Evolutionary conservation across 2,888 invertebrate genomes (phyloP), one percentile per base, ranked within the genome.

Genomic region (Xanthia togata): DNA sequence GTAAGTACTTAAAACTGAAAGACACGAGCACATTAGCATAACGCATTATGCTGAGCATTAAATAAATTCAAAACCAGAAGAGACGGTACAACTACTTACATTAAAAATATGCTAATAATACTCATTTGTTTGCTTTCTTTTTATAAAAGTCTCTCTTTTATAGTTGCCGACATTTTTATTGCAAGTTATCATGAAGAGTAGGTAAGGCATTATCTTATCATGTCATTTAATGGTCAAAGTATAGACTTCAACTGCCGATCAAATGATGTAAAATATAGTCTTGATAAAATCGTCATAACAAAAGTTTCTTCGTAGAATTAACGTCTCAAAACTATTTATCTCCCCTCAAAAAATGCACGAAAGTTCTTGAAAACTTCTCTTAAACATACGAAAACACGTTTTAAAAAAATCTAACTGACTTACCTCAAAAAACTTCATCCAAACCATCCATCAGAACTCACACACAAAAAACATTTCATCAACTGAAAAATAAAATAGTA

Each of bases 381-480:
- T 0, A 35, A 65, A 62, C 12, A 55, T 47, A 12, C 20, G n/a
- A n/a, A 31, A 47, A 26, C 14, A 53, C 9, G 3, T n/a, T 17
- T 2, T 14, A 50, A 64, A 38, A 59, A 59, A 31, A 6, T 11
- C 1, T 35, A 69, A 71, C 38, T 14, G 62, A 50, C 89, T 87
- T 78, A 87, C 88, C 88, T 89, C 67, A 72, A 50, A 53, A 26
- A 73, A 76, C 64, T 77, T 79, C 67, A 84, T 85, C 84, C 88
- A 83, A 73, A 74, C 70, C 55, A 81, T 77, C 79, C 76, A 68
- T 81, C 82, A 77, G 76, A 76, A 80, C 78, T 73, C 89, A 89
- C 80, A 79, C 88, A 87, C 87, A 79, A 70, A 76, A 57, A 82
- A 83, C 78, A 79, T 81, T 71, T 76, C 55, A 44, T 50, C 6